Evolutionary conservation across 2,797 vertebrate genomes (phyloP).

Genomic region (Eidolon dupreanum): DNA sequence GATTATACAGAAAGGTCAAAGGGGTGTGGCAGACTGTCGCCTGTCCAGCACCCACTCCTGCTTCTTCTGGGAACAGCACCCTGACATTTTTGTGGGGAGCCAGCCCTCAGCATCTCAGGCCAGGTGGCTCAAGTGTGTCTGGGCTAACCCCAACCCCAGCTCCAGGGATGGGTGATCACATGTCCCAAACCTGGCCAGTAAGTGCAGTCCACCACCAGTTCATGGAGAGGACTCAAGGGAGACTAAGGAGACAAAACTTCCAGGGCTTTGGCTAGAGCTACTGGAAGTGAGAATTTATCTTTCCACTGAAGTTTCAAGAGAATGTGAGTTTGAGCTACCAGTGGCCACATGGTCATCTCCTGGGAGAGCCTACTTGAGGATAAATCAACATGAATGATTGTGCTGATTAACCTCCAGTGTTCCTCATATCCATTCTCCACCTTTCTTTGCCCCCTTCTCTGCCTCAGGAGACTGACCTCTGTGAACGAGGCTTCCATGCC

Average conservation of each 20-base stretch:
- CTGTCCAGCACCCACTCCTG: not conserved
- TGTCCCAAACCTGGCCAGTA: not conserved
- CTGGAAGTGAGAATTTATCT: not conserved
- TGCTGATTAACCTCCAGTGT: not conserved
- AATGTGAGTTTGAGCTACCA: not conserved
- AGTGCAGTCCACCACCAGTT: not conserved
- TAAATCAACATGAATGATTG: not conserved
- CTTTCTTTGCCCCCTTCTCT: not conserved
- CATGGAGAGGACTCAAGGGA: not conserved
- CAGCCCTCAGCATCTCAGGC: not conserved
- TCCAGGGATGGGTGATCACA: not conserved
- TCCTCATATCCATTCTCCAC: not conserved
- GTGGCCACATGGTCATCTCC: fast-evolving
- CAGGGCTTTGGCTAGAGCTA: not conserved
- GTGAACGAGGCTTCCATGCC: not conserved
- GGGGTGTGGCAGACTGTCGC: not conserved
- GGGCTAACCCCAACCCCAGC: not conserved
- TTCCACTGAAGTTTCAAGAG: not conserved
- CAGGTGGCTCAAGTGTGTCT: not conserved
- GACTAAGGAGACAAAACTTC: not conserved
- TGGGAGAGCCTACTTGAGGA: not conserved
- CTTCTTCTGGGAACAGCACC: not conserved
- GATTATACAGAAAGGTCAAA: not conserved
- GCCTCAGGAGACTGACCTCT: not conserved
- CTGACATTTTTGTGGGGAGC: not conserved